Base-by-base conservation (phyloP, 2,113 vertebrate species). In the Ophiodon elongatus region DNA sequence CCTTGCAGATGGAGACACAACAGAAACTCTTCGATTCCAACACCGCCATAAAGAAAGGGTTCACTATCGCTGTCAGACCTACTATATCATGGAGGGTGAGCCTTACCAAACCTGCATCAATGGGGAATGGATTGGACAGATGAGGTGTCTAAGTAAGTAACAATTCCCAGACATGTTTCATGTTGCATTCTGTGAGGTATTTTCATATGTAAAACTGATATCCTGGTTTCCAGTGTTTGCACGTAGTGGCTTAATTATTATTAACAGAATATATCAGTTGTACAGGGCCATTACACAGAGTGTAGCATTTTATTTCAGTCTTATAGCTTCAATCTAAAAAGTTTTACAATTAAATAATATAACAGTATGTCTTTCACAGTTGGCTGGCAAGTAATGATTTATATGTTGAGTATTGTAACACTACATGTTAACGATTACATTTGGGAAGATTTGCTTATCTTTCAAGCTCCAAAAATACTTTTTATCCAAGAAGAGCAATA, bases 81-180 rank as follows among this genome's bases (percentile, higher is more conserved):
- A 0, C 1, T 81, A 89, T 52, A 2, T 0, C 0, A 45, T 88
- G 79, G 10, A 72, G 0, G 87, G 82, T 11, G 1, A 0, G 0
- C 9, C 45, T 6, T 21, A n/a, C 27, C 74, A 43, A 80, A 89
- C 70, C 43, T 93, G 92, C 68, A 0, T 0, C 0, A 78, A 89
- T 11, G 88, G 92, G 3, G 0, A 76, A 52, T 93, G 92, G 92
- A 56, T 2, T 17, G 90, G 90, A 89, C 0, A 73, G 2, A 83
- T 86, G 0, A 86, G 0, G 76, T 93, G 92, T 52, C 43, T 89
- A 10, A 83, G 92, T 93, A 83, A 93, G 92, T 84, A 19, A 41
- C n/a, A 62, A 8, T 21, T 52, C 5, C 2, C 2, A 8, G 13
- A 21, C 15, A 43, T 39, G 19, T 41, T 23, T 41, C 21, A n/a